Percentiles rank a stretch among this genome's conserved stretches.
phyloP scores from a whole-genome alignment of 2,113 vertebrate genomes.

The Taxidea taxus region DNA sequence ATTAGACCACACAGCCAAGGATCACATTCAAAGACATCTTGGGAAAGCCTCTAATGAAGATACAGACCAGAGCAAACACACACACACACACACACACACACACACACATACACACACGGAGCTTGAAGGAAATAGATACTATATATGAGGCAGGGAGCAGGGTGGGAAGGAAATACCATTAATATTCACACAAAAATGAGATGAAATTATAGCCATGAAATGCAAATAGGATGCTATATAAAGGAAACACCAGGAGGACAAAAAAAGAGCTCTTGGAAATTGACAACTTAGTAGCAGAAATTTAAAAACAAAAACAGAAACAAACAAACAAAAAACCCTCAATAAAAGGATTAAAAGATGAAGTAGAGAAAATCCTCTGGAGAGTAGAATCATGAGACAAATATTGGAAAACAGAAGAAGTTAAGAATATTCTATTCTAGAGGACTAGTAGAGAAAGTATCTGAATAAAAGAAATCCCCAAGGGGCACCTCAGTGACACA shows the following conservation, averaged over 20 bases:
- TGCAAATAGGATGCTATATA: constrained; percentile 35
- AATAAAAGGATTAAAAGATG: constrained; percentile 10
- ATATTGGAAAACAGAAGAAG: background rate
- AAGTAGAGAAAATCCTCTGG: background rate
- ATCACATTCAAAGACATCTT: constrained; percentile 27
- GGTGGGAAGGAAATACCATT: background rate
- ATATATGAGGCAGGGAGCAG: background rate
- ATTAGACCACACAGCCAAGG: background rate
- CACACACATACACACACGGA: background rate
- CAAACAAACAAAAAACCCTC: background rate
- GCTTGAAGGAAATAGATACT: constrained; percentile 22
- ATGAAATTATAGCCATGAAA: background rate
- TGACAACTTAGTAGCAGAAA: constrained; percentile 1
- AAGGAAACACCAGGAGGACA: background rate
- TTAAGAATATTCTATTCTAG: constrained; percentile 12
- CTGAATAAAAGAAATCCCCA: background rate
- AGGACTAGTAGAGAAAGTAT: background rate
- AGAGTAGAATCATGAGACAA: constrained; percentile 16
- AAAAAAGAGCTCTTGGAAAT: constrained; percentile 12
- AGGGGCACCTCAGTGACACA: background rate
- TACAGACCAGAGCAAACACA: background rate
- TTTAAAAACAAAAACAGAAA: background rate
- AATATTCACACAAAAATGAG: constrained; percentile 40
- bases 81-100: background rate
- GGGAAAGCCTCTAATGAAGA: constrained; percentile 3